Evolutionary conservation across 1,140 invertebrate species (phyloP).

Genomic region (Brachionus rubens): DNA sequence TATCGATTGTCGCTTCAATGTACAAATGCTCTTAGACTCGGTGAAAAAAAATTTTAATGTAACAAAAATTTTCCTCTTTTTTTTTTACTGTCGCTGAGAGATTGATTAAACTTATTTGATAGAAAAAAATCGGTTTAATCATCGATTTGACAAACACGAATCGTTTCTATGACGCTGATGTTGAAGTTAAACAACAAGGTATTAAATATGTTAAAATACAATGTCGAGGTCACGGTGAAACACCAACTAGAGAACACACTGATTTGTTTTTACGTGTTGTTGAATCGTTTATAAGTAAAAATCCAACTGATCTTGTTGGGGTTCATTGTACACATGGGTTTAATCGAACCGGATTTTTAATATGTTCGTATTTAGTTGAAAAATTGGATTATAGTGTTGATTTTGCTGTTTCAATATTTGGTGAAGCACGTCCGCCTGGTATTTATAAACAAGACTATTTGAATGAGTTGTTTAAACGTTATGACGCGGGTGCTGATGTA

Average conservation of each 20-base stretch:
- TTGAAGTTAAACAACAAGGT: constrained; percentile 71
- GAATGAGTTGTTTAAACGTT: constrained; percentile 66
- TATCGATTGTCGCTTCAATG: constrained; percentile 73
- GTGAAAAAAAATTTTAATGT: constrained; percentile 66
- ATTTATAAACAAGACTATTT: constrained; percentile 72
- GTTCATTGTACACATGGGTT: constrained; percentile 99
- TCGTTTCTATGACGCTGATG: constrained; percentile 79
- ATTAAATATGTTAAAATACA: constrained; percentile 77
- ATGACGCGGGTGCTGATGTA: constrained; percentile 62
- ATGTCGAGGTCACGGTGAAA: constrained; percentile 69
- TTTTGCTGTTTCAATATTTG: constrained; percentile 71
- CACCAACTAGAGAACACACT: constrained; percentile 70
- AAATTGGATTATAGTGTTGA: constrained; percentile 68
- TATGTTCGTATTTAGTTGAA: constrained; percentile 82
- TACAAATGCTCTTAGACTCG: constrained; percentile 70
- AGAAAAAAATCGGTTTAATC: constrained; percentile 86
- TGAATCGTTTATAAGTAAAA: constrained; percentile 71
- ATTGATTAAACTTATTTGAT: constrained; percentile 18
- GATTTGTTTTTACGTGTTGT: constrained; percentile 74
- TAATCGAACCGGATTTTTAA: constrained; percentile 90
- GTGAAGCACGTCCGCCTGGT: constrained; percentile 64
- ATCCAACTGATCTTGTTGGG: constrained; percentile 69
- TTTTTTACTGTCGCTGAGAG: too few relatives aligned
- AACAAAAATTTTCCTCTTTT: constrained; percentile 49
- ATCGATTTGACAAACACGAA: constrained; percentile 92